phyloP scores from a whole-genome alignment of 1,140 invertebrate genomes.

The Drosophila lini region DNA sequence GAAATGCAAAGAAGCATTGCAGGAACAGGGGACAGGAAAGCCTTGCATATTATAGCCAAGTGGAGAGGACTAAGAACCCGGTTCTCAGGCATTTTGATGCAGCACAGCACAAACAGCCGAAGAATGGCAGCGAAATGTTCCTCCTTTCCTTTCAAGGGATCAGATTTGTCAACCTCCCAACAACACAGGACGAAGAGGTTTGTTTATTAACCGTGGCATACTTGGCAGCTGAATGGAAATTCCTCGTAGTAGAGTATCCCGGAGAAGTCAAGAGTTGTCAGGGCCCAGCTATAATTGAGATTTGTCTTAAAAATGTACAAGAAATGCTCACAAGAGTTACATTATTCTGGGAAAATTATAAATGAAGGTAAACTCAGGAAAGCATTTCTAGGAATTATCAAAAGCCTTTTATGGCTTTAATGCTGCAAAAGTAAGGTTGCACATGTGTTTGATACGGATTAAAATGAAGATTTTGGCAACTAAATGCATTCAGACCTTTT shows the following conservation, averaged over 20 bases:
- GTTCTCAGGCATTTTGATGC: constrained; percentile 21
- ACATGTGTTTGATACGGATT: background rate
- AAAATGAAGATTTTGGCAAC: background rate
- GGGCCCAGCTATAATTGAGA: constrained; percentile 5
- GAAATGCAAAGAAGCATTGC: constrained; percentile 56
- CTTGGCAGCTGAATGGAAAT: constrained; percentile 24
- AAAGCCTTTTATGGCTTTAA: background rate
- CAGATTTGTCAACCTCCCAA: constrained; percentile 24
- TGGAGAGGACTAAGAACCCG: constrained; percentile 3
- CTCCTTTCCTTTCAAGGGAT: background rate
- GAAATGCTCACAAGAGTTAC: background rate
- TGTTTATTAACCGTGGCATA: constrained; percentile 42
- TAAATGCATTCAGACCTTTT: background rate
- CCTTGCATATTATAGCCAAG: constrained; percentile 34
- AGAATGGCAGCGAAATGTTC: constrained; percentile 40
- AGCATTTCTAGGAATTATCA: background rate
- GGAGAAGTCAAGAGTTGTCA: constrained; percentile 12
- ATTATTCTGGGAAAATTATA: background rate
- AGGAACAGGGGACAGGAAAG: constrained; percentile 21
- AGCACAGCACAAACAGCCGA: constrained; percentile 16
- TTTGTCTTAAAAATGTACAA: constrained; percentile 3
- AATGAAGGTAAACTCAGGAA: background rate
- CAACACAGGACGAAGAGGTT: constrained; percentile 4
- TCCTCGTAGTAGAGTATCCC: background rate
- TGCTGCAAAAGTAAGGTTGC: background rate